Conservation (phyloP, 2,888 invertebrate species). For the Fragum sueziense region DNA sequence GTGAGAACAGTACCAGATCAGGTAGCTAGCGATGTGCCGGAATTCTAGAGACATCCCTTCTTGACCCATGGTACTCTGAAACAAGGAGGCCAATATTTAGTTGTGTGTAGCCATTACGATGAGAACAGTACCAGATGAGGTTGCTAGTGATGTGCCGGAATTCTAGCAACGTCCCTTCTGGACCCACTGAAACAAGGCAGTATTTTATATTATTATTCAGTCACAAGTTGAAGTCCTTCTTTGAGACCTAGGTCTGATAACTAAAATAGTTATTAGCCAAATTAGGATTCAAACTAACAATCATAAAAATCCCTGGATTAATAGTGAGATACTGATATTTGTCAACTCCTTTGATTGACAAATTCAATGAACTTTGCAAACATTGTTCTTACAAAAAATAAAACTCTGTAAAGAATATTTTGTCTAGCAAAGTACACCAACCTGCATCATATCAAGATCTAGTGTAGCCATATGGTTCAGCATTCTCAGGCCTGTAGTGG, state of each 20-base stretch:
- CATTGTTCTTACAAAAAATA: no score
- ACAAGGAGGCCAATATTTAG: background rate
- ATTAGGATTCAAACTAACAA: no score
- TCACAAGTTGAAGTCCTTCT: no score
- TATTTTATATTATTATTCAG: no score
- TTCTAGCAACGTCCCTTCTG: slow-evolving; percentile 93
- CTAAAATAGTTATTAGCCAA: no score
- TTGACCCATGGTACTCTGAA: slow-evolving; percentile 86
- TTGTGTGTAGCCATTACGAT: slow-evolving; percentile 56
- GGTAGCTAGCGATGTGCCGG: slow-evolving; percentile 91
- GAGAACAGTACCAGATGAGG: slow-evolving; percentile 87
- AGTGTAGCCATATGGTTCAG: slow-evolving; percentile 90
- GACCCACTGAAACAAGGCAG: slow-evolving; percentile 86
- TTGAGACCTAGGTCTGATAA: no score
- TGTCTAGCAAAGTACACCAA: slow-evolving; percentile 83
- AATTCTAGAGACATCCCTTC: slow-evolving; percentile 94
- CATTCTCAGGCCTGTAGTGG: slow-evolving; percentile 82
- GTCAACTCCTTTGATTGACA: no score
- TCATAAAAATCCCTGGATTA: no score
- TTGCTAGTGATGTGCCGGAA: slow-evolving; percentile 93
- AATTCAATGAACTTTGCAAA: no score
- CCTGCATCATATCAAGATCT: slow-evolving; percentile 93
- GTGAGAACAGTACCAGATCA: slow-evolving; percentile 86
- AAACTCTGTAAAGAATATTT: no score
- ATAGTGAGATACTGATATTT: no score